phyloP scores from a whole-genome alignment of 2,797 vertebrate genomes.

The Onychomys leucogaster region DNA sequence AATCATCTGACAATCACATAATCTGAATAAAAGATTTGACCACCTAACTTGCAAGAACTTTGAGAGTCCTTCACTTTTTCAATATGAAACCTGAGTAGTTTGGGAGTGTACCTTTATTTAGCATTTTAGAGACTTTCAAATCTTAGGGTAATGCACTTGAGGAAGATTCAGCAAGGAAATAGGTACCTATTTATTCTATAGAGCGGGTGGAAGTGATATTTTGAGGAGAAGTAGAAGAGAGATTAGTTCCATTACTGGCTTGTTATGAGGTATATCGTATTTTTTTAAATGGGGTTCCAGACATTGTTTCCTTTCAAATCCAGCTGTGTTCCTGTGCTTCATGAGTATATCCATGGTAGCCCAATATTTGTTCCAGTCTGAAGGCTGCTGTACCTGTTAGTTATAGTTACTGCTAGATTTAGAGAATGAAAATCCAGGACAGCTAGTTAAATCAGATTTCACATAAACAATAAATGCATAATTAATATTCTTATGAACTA shows the following conservation, averaged over 20 bases:
- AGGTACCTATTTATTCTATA: background rate
- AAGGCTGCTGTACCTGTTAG: background rate
- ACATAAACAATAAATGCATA: background rate
- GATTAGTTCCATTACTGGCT: background rate
- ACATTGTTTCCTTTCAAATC: background rate
- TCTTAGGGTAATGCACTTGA: background rate
- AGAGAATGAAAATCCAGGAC: background rate
- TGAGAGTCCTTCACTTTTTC: slow-evolving; percentile 23
- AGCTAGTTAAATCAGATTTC: slow-evolving; percentile 6
- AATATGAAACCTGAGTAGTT: background rate
- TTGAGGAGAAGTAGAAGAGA: background rate
- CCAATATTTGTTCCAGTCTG: background rate
- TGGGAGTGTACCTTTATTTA: background rate
- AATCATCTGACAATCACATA: slow-evolving; percentile 24
- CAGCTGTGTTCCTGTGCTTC: background rate
- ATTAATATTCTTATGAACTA: background rate
- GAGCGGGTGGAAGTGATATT: background rate
- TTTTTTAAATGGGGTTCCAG: slow-evolving; percentile 18
- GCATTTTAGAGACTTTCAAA: background rate
- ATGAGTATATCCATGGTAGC: background rate
- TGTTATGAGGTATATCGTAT: background rate
- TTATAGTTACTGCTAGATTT: background rate
- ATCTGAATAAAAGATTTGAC: slow-evolving; percentile 24
- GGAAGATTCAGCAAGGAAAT: background rate
- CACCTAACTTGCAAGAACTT: slow-evolving; percentile 11